Evolutionary conservation across 2,113 vertebrate species (phyloP), one percentile per base, ranked within the genome.

Genomic region (Burhinus oedicnemus): DNA sequence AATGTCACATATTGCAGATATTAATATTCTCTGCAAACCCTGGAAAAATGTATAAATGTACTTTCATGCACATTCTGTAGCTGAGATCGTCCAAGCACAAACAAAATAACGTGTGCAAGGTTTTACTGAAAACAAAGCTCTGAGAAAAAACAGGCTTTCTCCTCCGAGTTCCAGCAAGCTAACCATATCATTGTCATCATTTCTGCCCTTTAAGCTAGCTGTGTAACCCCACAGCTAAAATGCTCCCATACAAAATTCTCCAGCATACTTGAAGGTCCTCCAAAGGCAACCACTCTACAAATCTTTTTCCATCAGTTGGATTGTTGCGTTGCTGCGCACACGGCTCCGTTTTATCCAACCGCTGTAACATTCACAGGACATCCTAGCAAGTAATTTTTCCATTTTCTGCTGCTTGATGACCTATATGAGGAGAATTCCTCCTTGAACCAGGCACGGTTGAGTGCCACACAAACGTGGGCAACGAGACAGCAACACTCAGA

Each of bases 31-130:
- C 14, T 6, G 27, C n/a, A 72, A 55, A 47, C 11, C 23, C 40
- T 49, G 16, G 47, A 19, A 76, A 83, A 76, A 58, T 11, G 3
- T 8, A 5, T 19, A 23, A 69, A 61, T 40, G 16, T 61, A 16
- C 29, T 80, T 70, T 47, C 45, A 7, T 54, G n/a, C 26, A 25
- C n/a, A 27, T 70, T 74, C 49, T 61, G 0, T 6, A 32, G 40
- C 1, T 74, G 60, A 45, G 57, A 68, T 12, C 2, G 1, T 55
- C 81, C 86, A 44, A 91, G 65, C 38, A 38, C 21, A 36, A 72
- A 42, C 3, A 17, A 64, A 87, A 42, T 8, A 20, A 51, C 0
- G 0, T 6, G 7, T 44, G 38, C 47, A 36, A 34, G 42, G 49
- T 38, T 57, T 8, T 27, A 51, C 32, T n/a, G 65, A 68, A 32